Conservation (phyloP, 1,140 invertebrate genomes). For the Leguminivora glycinivorella region DNA sequence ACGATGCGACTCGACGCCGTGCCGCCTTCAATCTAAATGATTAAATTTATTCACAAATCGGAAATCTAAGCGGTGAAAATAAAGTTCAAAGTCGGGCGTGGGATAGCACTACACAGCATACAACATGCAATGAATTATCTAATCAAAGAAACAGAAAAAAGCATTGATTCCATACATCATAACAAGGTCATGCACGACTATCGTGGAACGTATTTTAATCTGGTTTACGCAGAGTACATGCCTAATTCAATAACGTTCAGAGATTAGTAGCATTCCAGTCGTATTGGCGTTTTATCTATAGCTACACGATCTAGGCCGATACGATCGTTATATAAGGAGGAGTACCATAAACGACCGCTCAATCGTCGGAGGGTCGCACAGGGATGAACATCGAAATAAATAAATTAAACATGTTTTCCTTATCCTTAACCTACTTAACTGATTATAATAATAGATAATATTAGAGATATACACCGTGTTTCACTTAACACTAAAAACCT, state of each 20-base stretch:
- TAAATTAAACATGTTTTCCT: neutral
- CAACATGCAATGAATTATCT: slow-evolving; percentile 63
- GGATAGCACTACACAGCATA: slow-evolving; percentile 39
- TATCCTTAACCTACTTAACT: slow-evolving; percentile 10
- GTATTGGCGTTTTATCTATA: slow-evolving; percentile 23
- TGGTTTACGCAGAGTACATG: slow-evolving; percentile 17
- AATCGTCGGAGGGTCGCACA: slow-evolving; percentile 4
- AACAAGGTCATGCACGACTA: slow-evolving; percentile 43
- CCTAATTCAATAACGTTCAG: slow-evolving; percentile 23
- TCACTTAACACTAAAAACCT: too few species aligned
- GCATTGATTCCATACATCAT: slow-evolving; percentile 41
- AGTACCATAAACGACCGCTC: neutral
- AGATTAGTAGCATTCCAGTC: slow-evolving; percentile 23
- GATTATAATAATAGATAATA: neutral
- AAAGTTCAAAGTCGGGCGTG: slow-evolving; percentile 32
- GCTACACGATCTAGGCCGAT: slow-evolving; percentile 12
- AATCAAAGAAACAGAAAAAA: slow-evolving; percentile 56
- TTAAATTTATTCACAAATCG: neutral
- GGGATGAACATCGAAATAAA: neutral
- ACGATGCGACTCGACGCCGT: neutral
- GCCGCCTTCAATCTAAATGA: neutral
- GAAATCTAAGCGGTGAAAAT: neutral
- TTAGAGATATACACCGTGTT: too few species aligned
- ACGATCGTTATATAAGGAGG: slow-evolving; percentile 3
- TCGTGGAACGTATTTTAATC: slow-evolving; percentile 17